phyloP scores from a whole-genome alignment of 2,797 vertebrate species.

The Siniperca scherzeri region DNA sequence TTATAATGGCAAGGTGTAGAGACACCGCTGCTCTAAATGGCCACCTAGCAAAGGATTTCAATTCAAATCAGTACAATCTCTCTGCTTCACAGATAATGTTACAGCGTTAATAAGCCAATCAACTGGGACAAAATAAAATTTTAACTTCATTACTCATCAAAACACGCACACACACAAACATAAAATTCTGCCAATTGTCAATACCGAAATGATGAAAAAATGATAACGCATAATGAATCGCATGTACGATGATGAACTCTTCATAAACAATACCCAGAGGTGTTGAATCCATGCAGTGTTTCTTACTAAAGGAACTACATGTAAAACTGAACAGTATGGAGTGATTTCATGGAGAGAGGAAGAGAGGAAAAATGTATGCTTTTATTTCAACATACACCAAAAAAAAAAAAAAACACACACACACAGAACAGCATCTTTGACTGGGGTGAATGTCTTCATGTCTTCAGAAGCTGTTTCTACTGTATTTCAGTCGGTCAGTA shows the following conservation, averaged over 20 bases:
- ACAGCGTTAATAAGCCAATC: slow-evolving; percentile 26
- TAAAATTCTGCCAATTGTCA: slow-evolving; percentile 6
- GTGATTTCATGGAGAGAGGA: background rate
- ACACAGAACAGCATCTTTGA: background rate
- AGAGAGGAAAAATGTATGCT: background rate
- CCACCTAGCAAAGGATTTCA: slow-evolving; percentile 31
- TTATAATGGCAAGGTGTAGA: slow-evolving; percentile 3
- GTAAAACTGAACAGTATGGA: background rate
- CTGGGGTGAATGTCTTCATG: background rate
- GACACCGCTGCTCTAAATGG: background rate
- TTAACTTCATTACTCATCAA: slow-evolving; percentile 15
- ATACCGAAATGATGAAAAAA: background rate
- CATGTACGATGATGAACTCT: slow-evolving; percentile 17
- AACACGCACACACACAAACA: background rate
- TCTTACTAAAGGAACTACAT: background rate
- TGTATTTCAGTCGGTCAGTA: background rate
- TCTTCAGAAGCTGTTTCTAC: background rate
- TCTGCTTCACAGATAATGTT: slow-evolving; percentile 22
- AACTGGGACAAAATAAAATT: slow-evolving; percentile 1
- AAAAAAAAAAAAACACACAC: background rate
- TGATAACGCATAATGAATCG: slow-evolving; percentile 12
- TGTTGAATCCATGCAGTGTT: background rate
- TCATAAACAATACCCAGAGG: slow-evolving; percentile 2
- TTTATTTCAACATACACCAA: background rate
- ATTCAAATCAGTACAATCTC: slow-evolving; percentile 48